Base-by-base conservation (phyloP, 2,888 invertebrate species). In the Eristalis pertinax region DNA sequence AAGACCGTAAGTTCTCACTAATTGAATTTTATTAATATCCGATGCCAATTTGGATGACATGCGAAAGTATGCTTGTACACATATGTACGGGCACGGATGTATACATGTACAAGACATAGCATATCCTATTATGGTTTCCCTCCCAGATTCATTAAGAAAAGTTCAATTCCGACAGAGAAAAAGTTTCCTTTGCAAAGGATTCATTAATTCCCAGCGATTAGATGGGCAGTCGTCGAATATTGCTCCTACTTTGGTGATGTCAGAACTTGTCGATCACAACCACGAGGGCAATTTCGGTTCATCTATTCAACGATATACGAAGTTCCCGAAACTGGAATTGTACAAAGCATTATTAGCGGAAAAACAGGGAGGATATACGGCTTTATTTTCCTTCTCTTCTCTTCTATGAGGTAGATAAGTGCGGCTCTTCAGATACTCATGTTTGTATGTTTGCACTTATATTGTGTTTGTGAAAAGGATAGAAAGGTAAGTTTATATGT, bases 21-120 rank as follows among this genome's bases (percentile, higher is more conserved):
- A 84, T 84, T 84, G 80, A 76, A 80, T 80, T 76, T 80, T 75
- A 84, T 84, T 80, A 84, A 84, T 84, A 80, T 38, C 65, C 67
- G 24, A 63, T 72, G 79, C 72, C 84, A 80, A 84, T 65, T 72
- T 63, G 80, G 76, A 76, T 79, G 75, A 62, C 79, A 72, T 84
- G 72, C 84, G 38, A 84, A 56, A 26, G 35, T 64, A 32, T 78
- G 19, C 43, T 32, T 35, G 60, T 41, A 43, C 41, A 43, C 41
- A 19, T 22, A 15, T 32, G 56, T 24, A 41, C 24, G 35, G n/a
- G n/a, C n/a, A n/a, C n/a, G n/a, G n/a, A n/a, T n/a, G n/a, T n/a
- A n/a, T 69, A 58, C 50, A 32, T 32, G 8, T 43, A n/a, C 1
- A n/a, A 15, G 15, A 15, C 43, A 43, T 1, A 43, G 26, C 4